These are phyloP conservation scores for Chalcis sispes DNA, from an alignment of 2,888 invertebrate species.

Conservation along the genomic window DNA sequence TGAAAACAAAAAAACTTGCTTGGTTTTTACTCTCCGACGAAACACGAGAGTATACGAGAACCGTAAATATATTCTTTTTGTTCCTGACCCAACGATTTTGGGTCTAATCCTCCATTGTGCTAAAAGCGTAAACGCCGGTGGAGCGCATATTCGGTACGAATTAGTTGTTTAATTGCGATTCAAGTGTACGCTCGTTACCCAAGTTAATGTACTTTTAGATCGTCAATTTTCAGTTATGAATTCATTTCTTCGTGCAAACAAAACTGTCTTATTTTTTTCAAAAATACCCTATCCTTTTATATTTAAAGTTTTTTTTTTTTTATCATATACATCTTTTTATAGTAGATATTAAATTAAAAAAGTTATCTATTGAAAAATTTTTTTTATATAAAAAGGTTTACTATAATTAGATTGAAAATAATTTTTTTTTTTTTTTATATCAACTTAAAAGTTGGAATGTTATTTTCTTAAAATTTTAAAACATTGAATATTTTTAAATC, in stretches of 20 bases:
- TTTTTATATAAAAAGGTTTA: neutral
- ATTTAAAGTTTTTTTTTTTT: too few relatives aligned
- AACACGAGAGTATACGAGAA: conserved; percentile 52
- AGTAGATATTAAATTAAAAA: too few relatives aligned
- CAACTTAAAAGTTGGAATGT: too few relatives aligned
- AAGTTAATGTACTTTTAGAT: conserved; percentile 71
- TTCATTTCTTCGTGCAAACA: conserved; percentile 67
- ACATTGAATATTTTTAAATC: too few relatives aligned
- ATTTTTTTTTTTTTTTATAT: too few relatives aligned
- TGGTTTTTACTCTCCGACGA: conserved; percentile 55
- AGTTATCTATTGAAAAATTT: too few relatives aligned
- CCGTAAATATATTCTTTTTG: conserved; percentile 55
- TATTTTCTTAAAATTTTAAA: too few relatives aligned
- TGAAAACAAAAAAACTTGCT: conserved; percentile 39
- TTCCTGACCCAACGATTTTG: conserved; percentile 57
- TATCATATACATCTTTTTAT: too few relatives aligned
- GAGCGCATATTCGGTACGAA: conserved; percentile 56
- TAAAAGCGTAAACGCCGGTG: conserved; percentile 53
- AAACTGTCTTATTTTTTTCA: conserved; percentile 61
- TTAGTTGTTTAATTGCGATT: conserved; percentile 59
- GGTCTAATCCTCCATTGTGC: conserved; percentile 54
- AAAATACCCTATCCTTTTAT: conserved; percentile 20
- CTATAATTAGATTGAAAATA: too few relatives aligned
- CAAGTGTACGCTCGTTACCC: conserved; percentile 62
- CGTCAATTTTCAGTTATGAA: conserved; percentile 72